Conservation (phyloP, 2,797 vertebrate species). For the Saxicola maurus region DNA sequence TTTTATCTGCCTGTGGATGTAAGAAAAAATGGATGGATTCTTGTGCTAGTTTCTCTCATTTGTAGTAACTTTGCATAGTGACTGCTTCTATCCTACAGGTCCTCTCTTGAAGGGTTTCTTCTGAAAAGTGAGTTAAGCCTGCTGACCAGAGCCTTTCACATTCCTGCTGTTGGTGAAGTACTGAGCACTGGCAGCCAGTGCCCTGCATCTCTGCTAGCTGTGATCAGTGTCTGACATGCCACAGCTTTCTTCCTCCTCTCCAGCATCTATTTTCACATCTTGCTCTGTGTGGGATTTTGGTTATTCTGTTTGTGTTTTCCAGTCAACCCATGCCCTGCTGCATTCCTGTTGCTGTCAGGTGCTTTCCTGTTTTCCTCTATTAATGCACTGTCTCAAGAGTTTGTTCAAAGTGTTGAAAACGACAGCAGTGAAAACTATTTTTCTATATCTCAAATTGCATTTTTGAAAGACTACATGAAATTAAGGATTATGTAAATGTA, state of each 20-base stretch:
- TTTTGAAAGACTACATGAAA: neutral
- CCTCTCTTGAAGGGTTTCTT: neutral
- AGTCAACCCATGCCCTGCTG: neutral
- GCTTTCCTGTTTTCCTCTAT: neutral
- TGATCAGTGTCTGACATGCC: neutral
- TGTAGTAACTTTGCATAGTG: neutral
- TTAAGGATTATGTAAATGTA: neutral
- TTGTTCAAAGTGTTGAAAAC: neutral
- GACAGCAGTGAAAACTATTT: neutral
- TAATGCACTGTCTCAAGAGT: neutral
- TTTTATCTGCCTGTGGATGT: neutral
- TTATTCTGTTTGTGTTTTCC: neutral
- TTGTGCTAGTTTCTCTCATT: neutral
- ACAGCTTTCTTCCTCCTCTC: neutral
- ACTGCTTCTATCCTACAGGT: neutral
- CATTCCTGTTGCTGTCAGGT: neutral
- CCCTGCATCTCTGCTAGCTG: neutral
- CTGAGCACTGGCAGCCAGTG: neutral
- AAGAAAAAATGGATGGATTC: neutral
- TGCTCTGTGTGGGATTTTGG: neutral
- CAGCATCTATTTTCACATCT: neutral
- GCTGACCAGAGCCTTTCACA: neutral
- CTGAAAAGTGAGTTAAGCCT: neutral
- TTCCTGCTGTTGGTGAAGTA: neutral
- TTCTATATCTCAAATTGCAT: neutral